These are phyloP conservation scores for Heliocidaris erythrogramma DNA, from an alignment of 35 echinoderm and acorn worm genomes.

Conservation along the genomic window DNA sequence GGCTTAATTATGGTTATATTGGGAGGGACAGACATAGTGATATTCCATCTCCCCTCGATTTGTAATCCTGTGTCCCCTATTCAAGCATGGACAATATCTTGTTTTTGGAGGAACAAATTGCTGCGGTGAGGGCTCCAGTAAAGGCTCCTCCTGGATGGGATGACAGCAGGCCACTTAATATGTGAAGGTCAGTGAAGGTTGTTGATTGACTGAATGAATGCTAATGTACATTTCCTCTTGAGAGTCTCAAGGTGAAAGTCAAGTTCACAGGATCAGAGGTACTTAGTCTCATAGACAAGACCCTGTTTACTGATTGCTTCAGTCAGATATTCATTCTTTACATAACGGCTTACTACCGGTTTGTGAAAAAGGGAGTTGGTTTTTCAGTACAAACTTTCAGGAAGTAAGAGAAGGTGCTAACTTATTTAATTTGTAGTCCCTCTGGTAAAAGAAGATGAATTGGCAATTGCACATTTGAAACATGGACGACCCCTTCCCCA, in stretches of 20 bases:
- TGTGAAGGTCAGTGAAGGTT: constrained; percentile 8
- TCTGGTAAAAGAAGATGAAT: no score
- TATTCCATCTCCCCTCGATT: background rate
- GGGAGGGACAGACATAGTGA: background rate
- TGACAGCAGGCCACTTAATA: background rate
- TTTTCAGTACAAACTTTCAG: no score
- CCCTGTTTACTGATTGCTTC: background rate
- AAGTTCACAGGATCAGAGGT: background rate
- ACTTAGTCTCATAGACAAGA: background rate
- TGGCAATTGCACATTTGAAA: no score
- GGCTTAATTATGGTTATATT: background rate
- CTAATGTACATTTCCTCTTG: constrained; percentile 3
- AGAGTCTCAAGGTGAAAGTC: background rate
- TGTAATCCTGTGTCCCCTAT: background rate
- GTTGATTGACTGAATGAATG: background rate
- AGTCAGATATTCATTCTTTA: background rate
- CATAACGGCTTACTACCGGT: no score
- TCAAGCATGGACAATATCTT: background rate
- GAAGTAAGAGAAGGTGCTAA: no score
- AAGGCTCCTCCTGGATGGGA: background rate
- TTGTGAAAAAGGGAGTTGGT: no score
- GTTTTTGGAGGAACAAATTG: background rate
- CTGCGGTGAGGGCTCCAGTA: background rate
- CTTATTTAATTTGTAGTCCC: no score
- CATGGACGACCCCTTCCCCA: no score